Evolutionary conservation across 1,140 invertebrate species (phyloP).

Genomic region (Leptonema lineaticorne): DNA sequence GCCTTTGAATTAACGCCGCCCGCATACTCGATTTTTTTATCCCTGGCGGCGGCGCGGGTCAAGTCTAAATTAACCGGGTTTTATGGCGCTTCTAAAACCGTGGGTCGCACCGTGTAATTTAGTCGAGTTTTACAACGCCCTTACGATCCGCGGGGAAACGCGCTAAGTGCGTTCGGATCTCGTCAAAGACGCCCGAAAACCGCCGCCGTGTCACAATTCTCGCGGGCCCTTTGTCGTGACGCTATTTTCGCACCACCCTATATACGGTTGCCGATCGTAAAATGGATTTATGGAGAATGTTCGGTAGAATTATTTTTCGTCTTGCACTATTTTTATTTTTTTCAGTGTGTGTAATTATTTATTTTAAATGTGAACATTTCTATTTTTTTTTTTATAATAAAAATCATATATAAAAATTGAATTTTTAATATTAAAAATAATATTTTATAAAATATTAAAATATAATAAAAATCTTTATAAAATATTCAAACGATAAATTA

Average conservation of each 20-base stretch:
- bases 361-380: not conserved
- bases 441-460: not conserved
- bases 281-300: too few species aligned
- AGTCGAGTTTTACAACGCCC: not conserved
- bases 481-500: too few species aligned
- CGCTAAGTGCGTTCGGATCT: not conserved
- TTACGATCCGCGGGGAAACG: not conserved
- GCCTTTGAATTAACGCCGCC: too few species aligned
- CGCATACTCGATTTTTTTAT: not conserved
- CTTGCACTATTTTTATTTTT: too few species aligned
- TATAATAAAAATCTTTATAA: too few species aligned
- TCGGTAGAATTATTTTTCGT: too few species aligned
- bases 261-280: too few species aligned
- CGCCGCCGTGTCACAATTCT: not conserved
- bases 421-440: not conserved
- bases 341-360: too few species aligned
- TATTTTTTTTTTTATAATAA: not conserved
- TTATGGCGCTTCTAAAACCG: not conserved
- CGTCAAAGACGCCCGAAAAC: not conserved
- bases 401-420: not conserved
- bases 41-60: too few species aligned
- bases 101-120: not conserved
- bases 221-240: not conserved
- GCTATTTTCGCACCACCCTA: too few species aligned
- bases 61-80: not conserved